Evolutionary conservation across 1,140 invertebrate species (phyloP).

Genomic region (Galleria mellonella): DNA sequence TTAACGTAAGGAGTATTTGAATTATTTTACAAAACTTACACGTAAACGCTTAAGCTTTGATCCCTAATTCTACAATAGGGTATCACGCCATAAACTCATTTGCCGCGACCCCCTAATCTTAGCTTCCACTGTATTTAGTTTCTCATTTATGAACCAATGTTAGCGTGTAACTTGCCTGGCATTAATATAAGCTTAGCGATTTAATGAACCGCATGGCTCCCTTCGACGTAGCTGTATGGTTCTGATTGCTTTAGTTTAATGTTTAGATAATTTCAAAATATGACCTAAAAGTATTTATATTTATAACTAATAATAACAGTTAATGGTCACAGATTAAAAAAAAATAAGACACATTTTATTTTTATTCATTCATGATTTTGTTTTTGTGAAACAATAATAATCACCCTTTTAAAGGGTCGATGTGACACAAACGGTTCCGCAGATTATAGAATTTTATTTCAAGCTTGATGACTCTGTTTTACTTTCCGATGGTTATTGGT

Average conservation of each 20-base stretch:
- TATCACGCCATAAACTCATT: constrained; percentile 63
- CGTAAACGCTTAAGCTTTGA: constrained; percentile 2
- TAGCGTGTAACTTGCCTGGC: constrained; percentile 35
- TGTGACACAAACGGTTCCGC: too few species aligned
- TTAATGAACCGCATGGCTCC: constrained; percentile 36
- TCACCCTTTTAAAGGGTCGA: too few species aligned
- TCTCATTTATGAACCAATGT: constrained; percentile 39
- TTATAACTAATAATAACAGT: too few species aligned
- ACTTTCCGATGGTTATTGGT: too few species aligned
- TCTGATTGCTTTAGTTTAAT: constrained; percentile 17
- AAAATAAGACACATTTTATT: too few species aligned
- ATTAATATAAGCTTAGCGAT: constrained; percentile 45
- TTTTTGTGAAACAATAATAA: too few species aligned
- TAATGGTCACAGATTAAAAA: too few species aligned
- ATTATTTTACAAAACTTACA: constrained; percentile 1
- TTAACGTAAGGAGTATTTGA: constrained; percentile 3
- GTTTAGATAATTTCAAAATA: constrained; percentile 7
- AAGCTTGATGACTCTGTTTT: too few species aligned
- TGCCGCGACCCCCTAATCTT: constrained; percentile 44
- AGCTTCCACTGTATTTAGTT: constrained; percentile 44
- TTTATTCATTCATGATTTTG: too few species aligned
- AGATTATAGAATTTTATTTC: too few species aligned
- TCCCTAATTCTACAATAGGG: constrained; percentile 36
- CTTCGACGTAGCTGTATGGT: constrained; percentile 17
- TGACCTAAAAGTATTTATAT: too few species aligned